Conservation (phyloP, 2,888 invertebrate species). For the Gandaritis pyraliata region DNA sequence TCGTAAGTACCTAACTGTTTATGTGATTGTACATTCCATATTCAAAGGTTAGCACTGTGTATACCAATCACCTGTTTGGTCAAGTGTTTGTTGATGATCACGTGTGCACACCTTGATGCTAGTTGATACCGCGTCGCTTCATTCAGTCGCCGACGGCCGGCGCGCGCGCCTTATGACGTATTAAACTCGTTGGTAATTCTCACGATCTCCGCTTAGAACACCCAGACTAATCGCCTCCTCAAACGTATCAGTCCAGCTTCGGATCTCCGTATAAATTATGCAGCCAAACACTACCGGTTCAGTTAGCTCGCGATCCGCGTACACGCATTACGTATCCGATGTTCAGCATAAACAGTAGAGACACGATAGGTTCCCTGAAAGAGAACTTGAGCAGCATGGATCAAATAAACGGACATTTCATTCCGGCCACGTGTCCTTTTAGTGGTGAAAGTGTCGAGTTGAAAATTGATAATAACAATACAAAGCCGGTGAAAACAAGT, state of each 20-base stretch:
- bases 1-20: no score
- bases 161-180: conserved; percentile 51
- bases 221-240: conserved; percentile 55
- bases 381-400: conserved; percentile 54
- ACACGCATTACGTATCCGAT: conserved; percentile 49
- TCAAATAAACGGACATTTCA: conserved; percentile 57
- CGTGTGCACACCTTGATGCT: conserved; percentile 46
- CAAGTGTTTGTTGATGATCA: conserved; percentile 49
- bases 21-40: neutral
- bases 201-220: conserved; percentile 54
- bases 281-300: conserved; percentile 47
- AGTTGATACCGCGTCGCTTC: conserved; percentile 47
- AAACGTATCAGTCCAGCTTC: conserved; percentile 53
- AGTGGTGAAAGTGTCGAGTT: conserved; percentile 63
- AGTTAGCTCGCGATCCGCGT: conserved; percentile 49
- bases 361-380: conserved; percentile 45
- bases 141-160: conserved; percentile 43
- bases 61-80: conserved; percentile 34
- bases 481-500: conserved; percentile 60
- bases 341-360: conserved; percentile 56
- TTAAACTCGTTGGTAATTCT: conserved; percentile 61
- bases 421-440: conserved; percentile 59
- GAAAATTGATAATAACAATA: conserved; percentile 49
- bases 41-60: conserved; percentile 2
- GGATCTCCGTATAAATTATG: conserved; percentile 71